Percentiles rank a stretch among this genome's conserved stretches.
phyloP scores from a whole-genome alignment of 2,113 vertebrate species.

The Lepus americanus region DNA sequence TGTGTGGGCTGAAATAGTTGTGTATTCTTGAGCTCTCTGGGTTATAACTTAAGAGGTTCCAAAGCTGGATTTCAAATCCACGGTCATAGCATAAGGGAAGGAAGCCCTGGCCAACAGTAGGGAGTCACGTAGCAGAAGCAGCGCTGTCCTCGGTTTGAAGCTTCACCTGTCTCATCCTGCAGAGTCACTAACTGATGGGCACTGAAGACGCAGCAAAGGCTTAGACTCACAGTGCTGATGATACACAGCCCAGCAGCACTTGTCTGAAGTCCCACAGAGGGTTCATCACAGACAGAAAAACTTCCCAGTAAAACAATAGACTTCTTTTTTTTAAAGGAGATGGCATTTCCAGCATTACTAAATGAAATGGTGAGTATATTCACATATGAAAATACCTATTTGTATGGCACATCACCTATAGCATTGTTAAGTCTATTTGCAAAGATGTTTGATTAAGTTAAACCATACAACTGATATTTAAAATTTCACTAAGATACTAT shows the following conservation, averaged over 20 bases:
- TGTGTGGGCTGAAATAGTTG: slow-evolving; percentile 12
- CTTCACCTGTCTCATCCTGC: not conserved
- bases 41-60: slow-evolving; percentile 28
- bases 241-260: not conserved
- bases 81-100: not conserved
- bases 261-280: not conserved
- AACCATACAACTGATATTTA: not conserved
- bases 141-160: not conserved
- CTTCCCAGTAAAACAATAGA: not conserved
- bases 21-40: slow-evolving; percentile 13
- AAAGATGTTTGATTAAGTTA: slow-evolving; percentile 55
- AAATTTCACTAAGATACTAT: not conserved
- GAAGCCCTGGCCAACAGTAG: not conserved
- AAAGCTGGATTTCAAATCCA: slow-evolving; percentile 50
- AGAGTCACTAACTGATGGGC: not conserved
- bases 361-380: not conserved
- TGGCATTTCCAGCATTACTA: not conserved
- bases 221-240: not conserved
- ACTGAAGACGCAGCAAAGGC: fast-evolving
- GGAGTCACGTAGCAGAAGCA: not conserved
- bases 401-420: not conserved
- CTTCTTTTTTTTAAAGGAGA: not conserved
- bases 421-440: not conserved
- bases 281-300: slow-evolving; percentile 50
- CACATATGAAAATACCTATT: not conserved